Base-by-base conservation (phyloP, 2,113 vertebrate genomes). In the Penelope pileata region DNA sequence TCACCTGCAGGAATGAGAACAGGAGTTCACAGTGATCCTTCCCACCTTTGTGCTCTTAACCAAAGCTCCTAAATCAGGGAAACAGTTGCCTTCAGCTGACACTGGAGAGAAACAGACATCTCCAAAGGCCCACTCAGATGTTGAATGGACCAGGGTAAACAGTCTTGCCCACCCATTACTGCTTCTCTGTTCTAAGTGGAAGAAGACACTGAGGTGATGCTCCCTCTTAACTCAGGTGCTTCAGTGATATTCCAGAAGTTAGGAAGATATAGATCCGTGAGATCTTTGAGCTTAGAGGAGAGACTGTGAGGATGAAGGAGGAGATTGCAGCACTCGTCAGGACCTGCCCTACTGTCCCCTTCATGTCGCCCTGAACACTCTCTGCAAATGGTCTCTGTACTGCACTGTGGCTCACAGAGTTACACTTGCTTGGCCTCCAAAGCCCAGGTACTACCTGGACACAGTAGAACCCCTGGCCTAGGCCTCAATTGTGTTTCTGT, bases 331-430 rank as follows among this genome's bases (percentile, higher is more conserved):
- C 12, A 79, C 43, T 6, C 26, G 43, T 30, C 26, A 56, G 23
- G 40, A 69, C 27, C 30, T 83, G 58, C n/a, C 22, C 6, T 5
- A 12, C 40, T 15, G 21, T 27, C 16, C 73, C 38, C 54, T 74
- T 14, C 18, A 4, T 16, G 1, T 17, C 1, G 1, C 24, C 34
- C 40, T 6, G 3, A 68, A 23, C 16, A 42, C 2, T 8, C 42
- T 69, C 18, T n/a, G 11, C n/a, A 68, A 45, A 64, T 8, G 7
- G 1, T 13, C 6, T 14, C 17, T 36, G 24, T 40, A 27, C 16
- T 40, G 23, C n/a, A 6, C 84, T 60, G 43, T 11, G 40, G 43
- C 27, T 53, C n/a, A 53, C 50, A 19, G 38, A 22, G 19, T 16
- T 62, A 7, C 36, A 6, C 32, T 45, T 12, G 16, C 50, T 27